Percentiles rank a stretch among this genome's conserved stretches.
These are phyloP conservation scores for Tretioscincus oriximinensis DNA, from an alignment of 2,113 vertebrate species.

Conservation along the genomic window DNA sequence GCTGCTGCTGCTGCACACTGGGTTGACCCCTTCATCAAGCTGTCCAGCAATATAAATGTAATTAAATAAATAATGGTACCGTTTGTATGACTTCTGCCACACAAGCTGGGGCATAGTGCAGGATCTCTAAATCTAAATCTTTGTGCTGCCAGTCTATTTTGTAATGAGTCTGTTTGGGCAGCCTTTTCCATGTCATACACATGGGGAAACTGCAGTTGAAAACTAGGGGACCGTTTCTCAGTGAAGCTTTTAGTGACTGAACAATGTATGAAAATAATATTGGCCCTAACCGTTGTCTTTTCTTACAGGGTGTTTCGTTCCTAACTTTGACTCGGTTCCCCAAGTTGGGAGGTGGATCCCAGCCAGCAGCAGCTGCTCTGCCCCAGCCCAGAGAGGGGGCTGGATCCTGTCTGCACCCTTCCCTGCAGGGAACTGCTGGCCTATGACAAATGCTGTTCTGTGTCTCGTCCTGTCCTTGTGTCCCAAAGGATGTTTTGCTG, in stretches of 20 bases:
- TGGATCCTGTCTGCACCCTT: constrained; percentile 65
- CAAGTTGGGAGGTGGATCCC: constrained; percentile 60
- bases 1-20: too few relatives aligned
- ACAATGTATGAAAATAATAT: too few relatives aligned
- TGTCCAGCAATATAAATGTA: too few relatives aligned
- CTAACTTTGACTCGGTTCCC: constrained; percentile 65
- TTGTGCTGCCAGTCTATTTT: too few relatives aligned
- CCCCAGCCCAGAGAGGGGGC: constrained; percentile 42
- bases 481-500: constrained; percentile 43
- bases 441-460: constrained; percentile 55
- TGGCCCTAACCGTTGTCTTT: constrained; percentile 28
- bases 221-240: too few relatives aligned
- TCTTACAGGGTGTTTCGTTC: constrained; percentile 79
- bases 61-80: too few relatives aligned
- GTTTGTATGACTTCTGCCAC: not conserved
- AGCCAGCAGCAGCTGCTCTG: constrained; percentile 49
- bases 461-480: constrained; percentile 67
- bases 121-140: too few relatives aligned
- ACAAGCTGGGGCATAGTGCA: not conserved
- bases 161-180: too few relatives aligned
- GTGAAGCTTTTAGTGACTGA: not conserved
- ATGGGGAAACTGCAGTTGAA: too few relatives aligned
- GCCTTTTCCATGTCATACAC: too few relatives aligned
- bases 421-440: constrained; percentile 49
- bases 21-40: too few relatives aligned